Conservation (phyloP, 2,113 vertebrate genomes). For the Syrmaticus mikado region DNA sequence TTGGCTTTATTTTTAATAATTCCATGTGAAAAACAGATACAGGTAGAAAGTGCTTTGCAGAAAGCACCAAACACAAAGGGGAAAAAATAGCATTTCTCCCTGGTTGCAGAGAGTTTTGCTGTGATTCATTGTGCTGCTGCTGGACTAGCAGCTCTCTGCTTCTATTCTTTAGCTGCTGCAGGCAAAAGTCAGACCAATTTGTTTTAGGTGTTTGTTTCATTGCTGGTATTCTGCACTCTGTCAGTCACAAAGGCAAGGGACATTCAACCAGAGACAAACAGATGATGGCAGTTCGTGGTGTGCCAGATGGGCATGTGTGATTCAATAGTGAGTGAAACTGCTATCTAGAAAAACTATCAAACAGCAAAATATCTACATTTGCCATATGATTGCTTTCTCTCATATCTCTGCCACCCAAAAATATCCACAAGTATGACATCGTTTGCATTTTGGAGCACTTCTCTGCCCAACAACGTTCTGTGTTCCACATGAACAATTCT, state of each 20-base stretch:
- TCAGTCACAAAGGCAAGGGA: constrained; percentile 12
- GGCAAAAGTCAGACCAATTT: constrained; percentile 58
- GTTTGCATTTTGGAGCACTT: constrained; percentile 42
- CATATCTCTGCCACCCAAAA: constrained; percentile 15
- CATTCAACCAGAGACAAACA: background rate
- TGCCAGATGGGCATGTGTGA: constrained; percentile 28
- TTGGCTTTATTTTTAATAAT: background rate
- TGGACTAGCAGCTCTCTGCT: background rate
- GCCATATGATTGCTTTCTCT: background rate
- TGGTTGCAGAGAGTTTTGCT: background rate
- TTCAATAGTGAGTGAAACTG: background rate
- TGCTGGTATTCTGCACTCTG: background rate
- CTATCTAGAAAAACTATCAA: constrained; percentile 6
- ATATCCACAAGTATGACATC: background rate
- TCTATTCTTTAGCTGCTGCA: constrained; percentile 17
- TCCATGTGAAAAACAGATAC: background rate
- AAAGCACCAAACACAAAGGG: background rate
- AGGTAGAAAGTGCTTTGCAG: background rate
- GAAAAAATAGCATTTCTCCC: background rate
- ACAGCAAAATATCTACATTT: constrained; percentile 18
- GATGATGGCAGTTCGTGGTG: constrained; percentile 10
- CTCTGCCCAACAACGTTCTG: background rate
- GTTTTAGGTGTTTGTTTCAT: constrained; percentile 27
- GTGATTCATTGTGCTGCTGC: background rate
- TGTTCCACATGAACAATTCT: constrained; percentile 8